phyloP scores from a whole-genome alignment of 1,140 invertebrate species.

The Hylaeus anthracinus region DNA sequence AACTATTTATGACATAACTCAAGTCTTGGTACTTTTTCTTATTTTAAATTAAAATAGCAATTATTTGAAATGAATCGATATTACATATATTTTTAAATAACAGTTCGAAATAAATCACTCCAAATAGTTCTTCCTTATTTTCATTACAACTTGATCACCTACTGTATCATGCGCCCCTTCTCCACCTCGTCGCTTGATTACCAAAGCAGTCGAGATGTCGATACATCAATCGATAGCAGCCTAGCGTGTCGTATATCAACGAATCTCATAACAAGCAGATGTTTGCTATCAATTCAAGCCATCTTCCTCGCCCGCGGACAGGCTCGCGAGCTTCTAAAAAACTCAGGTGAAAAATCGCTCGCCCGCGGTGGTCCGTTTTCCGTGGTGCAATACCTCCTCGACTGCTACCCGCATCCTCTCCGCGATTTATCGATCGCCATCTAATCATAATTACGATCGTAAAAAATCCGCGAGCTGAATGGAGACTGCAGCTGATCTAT shows the following conservation, averaged over 20 bases:
- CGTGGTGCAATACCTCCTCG: background rate
- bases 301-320: background rate
- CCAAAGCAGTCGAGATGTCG: too few species aligned
- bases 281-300: background rate
- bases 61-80: too few species aligned
- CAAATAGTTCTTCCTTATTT: too few species aligned
- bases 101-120: too few species aligned
- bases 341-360: background rate
- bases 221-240: background rate
- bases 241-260: too few species aligned
- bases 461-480: constrained; percentile 44
- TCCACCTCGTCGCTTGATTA: too few species aligned
- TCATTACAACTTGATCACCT: too few species aligned
- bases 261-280: background rate
- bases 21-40: too few species aligned
- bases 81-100: too few species aligned
- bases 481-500: constrained; percentile 17
- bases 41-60: too few species aligned
- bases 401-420: background rate
- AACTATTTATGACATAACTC: too few species aligned
- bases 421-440: background rate
- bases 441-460: constrained; percentile 26
- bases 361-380: background rate
- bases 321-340: background rate
- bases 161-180: too few species aligned